Evolutionary conservation across 2,797 vertebrate genomes (phyloP).

Genomic region (Tokudaia muenninki): DNA sequence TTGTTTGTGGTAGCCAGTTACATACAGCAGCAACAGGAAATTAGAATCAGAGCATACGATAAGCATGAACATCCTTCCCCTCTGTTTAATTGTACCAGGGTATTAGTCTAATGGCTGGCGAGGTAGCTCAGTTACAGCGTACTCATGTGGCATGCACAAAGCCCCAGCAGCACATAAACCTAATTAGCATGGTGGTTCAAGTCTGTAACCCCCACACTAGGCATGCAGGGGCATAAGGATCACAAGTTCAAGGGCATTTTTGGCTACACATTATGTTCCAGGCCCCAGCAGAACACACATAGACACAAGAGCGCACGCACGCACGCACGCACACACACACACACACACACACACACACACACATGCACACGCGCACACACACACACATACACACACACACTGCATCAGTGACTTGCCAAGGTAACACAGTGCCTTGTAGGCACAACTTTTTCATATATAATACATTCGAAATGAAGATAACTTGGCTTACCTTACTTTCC

Average conservation of each 20-base stretch:
- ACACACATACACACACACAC: neutral
- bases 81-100: constrained; percentile 25
- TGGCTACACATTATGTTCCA: neutral
- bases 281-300: neutral
- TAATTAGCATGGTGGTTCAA: neutral
- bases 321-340: neutral
- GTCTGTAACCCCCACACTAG: neutral
- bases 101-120: neutral
- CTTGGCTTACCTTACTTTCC: neutral
- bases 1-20: neutral
- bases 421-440: neutral
- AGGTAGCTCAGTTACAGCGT: neutral
- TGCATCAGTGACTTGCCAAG: neutral
- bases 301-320: too few species aligned
- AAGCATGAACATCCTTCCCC: neutral
- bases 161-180: neutral
- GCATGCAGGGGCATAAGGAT: neutral
- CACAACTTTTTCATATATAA: neutral
- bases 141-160: neutral
- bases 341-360: neutral
- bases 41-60: neutral
- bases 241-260: neutral
- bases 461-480: neutral
- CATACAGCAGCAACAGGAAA: neutral
- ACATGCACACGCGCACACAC: too few species aligned